Evolutionary conservation across 2,113 vertebrate genomes (phyloP).

Genomic region (Sprattus sprattus): DNA sequence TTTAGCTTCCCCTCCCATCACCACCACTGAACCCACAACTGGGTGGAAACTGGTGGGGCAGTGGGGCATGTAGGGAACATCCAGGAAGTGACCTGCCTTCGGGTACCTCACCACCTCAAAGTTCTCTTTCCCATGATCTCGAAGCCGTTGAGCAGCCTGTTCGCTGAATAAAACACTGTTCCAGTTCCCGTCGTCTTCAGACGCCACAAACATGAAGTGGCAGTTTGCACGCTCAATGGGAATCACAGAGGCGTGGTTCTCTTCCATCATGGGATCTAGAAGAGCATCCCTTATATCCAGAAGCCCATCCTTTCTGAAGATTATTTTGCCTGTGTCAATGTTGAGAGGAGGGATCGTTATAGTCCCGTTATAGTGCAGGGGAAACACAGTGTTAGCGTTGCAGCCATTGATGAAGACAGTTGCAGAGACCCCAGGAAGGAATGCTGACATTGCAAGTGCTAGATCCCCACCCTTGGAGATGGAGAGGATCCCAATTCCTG

Average conservation of each 20-base stretch:
- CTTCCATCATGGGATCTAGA: conserved; percentile 65
- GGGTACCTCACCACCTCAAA: conserved; percentile 78
- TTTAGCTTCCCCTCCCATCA: conserved; percentile 83
- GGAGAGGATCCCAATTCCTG: conserved; percentile 81
- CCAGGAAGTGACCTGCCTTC: conserved; percentile 85
- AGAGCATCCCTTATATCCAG: conserved; percentile 65
- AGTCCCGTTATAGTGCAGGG: conserved; percentile 70
- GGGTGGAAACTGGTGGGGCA: conserved; percentile 74
- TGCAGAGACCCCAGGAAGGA: conserved; percentile 79
- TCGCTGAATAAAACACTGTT: conserved; percentile 75
- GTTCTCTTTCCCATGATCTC: conserved; percentile 73
- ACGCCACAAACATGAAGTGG: conserved; percentile 78
- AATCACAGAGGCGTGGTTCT: conserved; percentile 70
- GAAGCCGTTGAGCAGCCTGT: conserved; percentile 70
- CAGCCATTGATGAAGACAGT: conserved; percentile 79
- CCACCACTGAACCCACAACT: conserved; percentile 59
- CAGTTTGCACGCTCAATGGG: conserved; percentile 81
- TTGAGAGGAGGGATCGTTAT: conserved; percentile 69
- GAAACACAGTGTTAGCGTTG: conserved; percentile 63
- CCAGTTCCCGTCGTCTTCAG: conserved; percentile 88
- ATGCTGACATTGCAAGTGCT: conserved; percentile 82
- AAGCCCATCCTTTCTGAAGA: conserved; percentile 64
- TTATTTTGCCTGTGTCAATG: conserved; percentile 26
- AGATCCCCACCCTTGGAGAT: conserved; percentile 82
- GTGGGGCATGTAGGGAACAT: conserved; percentile 81